A percentile compares a stretch with the other conserved stretches of the same genome.
phyloP scores from a whole-genome alignment of 2,113 vertebrate genomes.

The Ameiurus melas region DNA sequence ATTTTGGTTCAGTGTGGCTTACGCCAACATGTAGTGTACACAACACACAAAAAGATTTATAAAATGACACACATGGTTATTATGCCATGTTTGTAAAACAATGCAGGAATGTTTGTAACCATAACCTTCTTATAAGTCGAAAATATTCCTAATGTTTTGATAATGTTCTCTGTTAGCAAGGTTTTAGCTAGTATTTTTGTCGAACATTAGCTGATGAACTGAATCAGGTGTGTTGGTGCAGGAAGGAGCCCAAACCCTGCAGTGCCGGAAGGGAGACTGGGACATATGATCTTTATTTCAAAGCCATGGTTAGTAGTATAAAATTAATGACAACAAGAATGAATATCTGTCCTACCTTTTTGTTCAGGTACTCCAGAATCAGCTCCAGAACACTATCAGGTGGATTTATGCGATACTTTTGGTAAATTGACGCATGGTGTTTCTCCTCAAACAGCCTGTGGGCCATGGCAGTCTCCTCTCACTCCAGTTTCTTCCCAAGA shows the following conservation, averaged over 20 bases:
- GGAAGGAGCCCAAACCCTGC: background rate
- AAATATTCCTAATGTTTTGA: background rate
- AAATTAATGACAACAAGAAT: background rate
- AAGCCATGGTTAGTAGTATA: background rate
- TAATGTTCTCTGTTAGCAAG: background rate
- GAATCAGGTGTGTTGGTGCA: background rate
- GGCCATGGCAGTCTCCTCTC: slow-evolving; percentile 64
- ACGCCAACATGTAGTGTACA: background rate
- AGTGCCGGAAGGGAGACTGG: background rate
- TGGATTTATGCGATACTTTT: slow-evolving; percentile 73
- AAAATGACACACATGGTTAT: background rate
- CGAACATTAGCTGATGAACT: background rate
- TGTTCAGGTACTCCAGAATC: slow-evolving; percentile 73
- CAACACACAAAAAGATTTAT: too few species aligned
- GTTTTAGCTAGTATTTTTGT: background rate
- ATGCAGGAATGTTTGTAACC: background rate
- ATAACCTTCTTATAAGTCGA: background rate
- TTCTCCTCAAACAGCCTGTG: slow-evolving; percentile 74
- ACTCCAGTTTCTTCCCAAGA: background rate
- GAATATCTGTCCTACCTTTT: slow-evolving; percentile 67
- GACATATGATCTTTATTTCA: background rate
- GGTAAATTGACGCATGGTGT: slow-evolving; percentile 74
- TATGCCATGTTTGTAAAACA: background rate
- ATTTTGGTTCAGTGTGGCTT: background rate
- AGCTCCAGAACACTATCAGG: slow-evolving; percentile 66